Conservation (phyloP, 2,113 vertebrate genomes). For the Cygnus buccinator region DNA sequence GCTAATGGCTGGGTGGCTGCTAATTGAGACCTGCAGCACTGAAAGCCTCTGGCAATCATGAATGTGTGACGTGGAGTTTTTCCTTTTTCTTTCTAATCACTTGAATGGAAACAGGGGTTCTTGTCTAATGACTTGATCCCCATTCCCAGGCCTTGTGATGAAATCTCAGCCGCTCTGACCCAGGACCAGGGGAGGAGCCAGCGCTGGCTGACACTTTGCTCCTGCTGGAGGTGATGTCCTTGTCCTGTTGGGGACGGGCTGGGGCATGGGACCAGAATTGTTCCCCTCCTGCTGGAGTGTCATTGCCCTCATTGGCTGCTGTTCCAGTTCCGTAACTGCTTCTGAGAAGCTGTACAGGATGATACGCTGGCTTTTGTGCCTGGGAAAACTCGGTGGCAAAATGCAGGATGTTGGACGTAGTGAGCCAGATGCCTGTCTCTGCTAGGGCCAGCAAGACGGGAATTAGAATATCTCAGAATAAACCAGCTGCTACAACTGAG, state of each 20-base stretch:
- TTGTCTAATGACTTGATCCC: neutral
- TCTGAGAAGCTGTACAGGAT: neutral
- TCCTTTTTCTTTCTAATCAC: neutral
- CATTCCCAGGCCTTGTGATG: neutral
- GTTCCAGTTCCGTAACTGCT: neutral
- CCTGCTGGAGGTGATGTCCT: neutral
- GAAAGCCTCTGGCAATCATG: neutral
- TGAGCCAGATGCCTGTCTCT: neutral
- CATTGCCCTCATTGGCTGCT: fast-evolving
- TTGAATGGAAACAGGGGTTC: neutral
- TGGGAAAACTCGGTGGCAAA: neutral
- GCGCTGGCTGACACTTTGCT: neutral
- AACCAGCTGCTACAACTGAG: neutral
- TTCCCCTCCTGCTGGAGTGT: neutral
- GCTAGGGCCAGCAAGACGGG: neutral
- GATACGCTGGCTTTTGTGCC: neutral
- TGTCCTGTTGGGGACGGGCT: neutral
- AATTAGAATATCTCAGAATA: neutral
- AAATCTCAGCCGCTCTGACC: fast-evolving
- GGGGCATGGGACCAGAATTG: neutral
- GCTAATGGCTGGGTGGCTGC: neutral
- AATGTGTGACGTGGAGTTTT: neutral
- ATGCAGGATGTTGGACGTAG: neutral
- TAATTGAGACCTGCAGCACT: neutral
- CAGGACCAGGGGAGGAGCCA: neutral